Evolutionary conservation across 2,888 invertebrate species (phyloP), one percentile per base, ranked within the genome.

Genomic region (Acanthococcus lagerstroemiae): DNA sequence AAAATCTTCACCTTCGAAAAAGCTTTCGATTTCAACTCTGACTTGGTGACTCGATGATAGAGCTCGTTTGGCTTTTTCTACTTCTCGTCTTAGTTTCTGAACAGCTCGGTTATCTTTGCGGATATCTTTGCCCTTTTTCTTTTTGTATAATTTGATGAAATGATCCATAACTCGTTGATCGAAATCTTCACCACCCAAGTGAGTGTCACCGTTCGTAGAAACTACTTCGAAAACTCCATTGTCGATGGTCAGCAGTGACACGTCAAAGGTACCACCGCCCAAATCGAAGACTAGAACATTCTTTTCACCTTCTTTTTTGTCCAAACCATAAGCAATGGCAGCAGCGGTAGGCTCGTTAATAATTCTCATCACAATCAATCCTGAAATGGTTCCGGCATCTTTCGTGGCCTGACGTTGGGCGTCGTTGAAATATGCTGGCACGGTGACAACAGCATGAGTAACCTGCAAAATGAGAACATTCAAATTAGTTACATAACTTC

Each of bases 251-350:
- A 99, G 82, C 21, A 99, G 83, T 45, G 96, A 96, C 19, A 99
- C 99, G 78, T 99, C 99, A 75, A 99, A 99, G 71, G 99, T 99
- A 79, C 97, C 99, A 77, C 99, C 99, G 74, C 99, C 97, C 79
- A 99, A 84, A 81, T 99, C 97, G 78, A 97, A 99, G 15, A 99
- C 96, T 57, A 99, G 81, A 21, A 99, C 94, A 75, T 99, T 99
- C 82, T 96, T 95, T 78, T 97, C 97, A 55, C 94, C 95, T 69
- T 94, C 94, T 74, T 89, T 93, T 79, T 95, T 95, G 79, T 96
- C 95, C 70, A 96, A 81, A 75, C 95, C 95, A 74, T 96, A 96
- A 65, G 95, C 95, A 76, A 95, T 95, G 69, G 95, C 95, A 57
- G 95, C 95, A 15, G 95, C 95, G 1, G 95, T 95, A 3, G 93